Evolutionary conservation across 2,888 invertebrate species (phyloP).

Genomic region (Andricus curvator): DNA sequence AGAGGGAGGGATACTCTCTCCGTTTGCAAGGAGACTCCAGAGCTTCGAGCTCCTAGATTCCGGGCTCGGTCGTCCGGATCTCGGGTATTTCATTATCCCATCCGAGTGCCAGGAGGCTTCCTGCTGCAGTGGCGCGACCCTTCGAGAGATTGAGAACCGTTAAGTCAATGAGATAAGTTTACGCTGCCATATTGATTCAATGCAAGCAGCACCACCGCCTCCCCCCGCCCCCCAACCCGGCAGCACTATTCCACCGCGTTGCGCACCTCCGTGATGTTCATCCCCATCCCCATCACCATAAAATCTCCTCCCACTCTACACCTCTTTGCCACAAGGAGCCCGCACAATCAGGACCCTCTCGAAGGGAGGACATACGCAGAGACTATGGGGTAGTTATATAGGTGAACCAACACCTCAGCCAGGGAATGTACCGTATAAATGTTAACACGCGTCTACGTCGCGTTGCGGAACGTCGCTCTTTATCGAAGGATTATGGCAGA

Average conservation of each 20-base stretch:
- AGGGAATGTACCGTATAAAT: not conserved
- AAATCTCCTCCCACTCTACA: conserved; percentile 10
- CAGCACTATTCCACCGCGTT: conserved; percentile 33
- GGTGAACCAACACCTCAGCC: conserved; percentile 1
- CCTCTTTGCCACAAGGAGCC: conserved; percentile 31
- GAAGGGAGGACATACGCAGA: conserved; percentile 36
- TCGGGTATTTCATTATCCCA: conserved; percentile 71
- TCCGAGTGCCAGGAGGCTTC: conserved; percentile 53
- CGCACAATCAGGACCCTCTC: conserved; percentile 36
- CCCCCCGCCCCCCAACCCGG: not conserved
- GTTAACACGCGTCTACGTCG: not conserved
- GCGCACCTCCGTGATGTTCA: conserved; percentile 29
- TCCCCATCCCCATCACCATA: not conserved
- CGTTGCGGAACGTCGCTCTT: not conserved
- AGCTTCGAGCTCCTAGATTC: conserved; percentile 44
- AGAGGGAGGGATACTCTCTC: conserved; percentile 40
- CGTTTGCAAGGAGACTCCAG: conserved; percentile 45
- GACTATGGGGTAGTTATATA: not conserved
- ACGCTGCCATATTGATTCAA: conserved; percentile 67
- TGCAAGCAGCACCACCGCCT: conserved; percentile 45
- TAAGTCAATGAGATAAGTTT: conserved; percentile 70
- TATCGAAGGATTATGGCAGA: not conserved
- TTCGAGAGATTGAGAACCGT: conserved; percentile 59
- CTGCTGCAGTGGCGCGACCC: conserved; percentile 45
- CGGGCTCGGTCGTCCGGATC: conserved; percentile 48